These are phyloP conservation scores for Macquaria ambigua DNA, from an alignment of 2,113 vertebrate genomes.

Conservation along the genomic window DNA sequence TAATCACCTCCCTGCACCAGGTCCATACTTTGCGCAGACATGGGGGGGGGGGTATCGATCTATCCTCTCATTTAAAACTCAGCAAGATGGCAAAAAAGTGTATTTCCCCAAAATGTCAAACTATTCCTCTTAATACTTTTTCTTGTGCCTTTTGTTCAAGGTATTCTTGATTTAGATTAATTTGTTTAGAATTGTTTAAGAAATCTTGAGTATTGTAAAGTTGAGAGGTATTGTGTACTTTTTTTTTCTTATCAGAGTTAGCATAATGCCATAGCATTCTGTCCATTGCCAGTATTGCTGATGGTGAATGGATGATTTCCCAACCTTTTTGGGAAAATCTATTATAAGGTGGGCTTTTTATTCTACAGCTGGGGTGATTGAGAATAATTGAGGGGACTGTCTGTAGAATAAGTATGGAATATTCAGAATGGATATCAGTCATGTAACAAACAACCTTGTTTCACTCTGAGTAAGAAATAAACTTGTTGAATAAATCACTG, in stretches of 20 bases:
- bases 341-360: background rate
- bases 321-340: constrained; percentile 6
- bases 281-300: constrained; percentile 9
- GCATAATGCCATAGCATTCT: constrained; percentile 10
- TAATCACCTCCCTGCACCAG: background rate
- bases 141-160: constrained; percentile 61
- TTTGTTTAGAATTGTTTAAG: constrained; percentile 38
- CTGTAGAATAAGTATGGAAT: background rate
- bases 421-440: constrained; percentile 27
- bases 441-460: constrained; percentile 35
- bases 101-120: constrained; percentile 32
- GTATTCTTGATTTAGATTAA: constrained; percentile 13
- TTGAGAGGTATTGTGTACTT: constrained; percentile 8
- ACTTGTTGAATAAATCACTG: constrained; percentile 42
- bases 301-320: constrained; percentile 9
- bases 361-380: background rate
- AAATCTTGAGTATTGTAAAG: constrained; percentile 31
- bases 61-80: constrained; percentile 14
- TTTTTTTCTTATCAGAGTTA: constrained; percentile 11
- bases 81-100: background rate
- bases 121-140: constrained; percentile 13
- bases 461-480: constrained; percentile 62
- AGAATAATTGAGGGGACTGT: background rate
- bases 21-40: background rate
- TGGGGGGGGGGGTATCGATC: background rate